Base-by-base conservation (phyloP, 2,113 vertebrate genomes). In the Mus pahari region DNA sequence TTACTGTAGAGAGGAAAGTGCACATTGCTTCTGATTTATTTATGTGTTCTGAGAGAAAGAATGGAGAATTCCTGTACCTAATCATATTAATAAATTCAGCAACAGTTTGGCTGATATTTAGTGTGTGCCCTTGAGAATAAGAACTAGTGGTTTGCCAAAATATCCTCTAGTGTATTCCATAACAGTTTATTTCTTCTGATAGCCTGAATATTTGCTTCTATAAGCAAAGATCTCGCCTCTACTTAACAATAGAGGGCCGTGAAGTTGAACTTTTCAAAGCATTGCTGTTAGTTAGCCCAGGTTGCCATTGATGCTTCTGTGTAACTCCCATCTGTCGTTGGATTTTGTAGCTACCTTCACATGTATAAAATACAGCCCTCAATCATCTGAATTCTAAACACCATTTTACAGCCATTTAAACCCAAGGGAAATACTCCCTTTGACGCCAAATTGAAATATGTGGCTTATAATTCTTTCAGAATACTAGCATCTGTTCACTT, bases 41-140 rank as follows among this genome's bases (percentile, higher is more conserved):
- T 91, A 11, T 93, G 83, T 95, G 92, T 75, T 84, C 94, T 81
- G 92, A 74, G 95, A 91, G 95, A 94, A 93, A 92, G 88, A 96
- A 79, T 92, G 94, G 96, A 97, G 98, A 97, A 98, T 97, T 98
- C 83, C 2, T 92, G 89, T 90, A 92, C 95, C 77, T 94, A 97
- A 92, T 77, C 79, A 92, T 94, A 91, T 97, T 97, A 96, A 83
- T 97, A 90, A 97, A 91, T 95, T 86, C 96, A 97, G 55, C 97
- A 95, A 92, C 90, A 96, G 96, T 94, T 77, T 95, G 95, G 89
- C 92, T 97, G 97, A 97, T 96, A 95, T 42, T 89, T 94, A 90
- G 96, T 96, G 66, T 88, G 92, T 88, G 95, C 71, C 96, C 97
- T 97, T 68, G 95, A 96, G 97, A 97, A 96, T 92, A 50, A 96